Conservation (phyloP, 2,113 vertebrate genomes). For the Antechinus stuartii region DNA sequence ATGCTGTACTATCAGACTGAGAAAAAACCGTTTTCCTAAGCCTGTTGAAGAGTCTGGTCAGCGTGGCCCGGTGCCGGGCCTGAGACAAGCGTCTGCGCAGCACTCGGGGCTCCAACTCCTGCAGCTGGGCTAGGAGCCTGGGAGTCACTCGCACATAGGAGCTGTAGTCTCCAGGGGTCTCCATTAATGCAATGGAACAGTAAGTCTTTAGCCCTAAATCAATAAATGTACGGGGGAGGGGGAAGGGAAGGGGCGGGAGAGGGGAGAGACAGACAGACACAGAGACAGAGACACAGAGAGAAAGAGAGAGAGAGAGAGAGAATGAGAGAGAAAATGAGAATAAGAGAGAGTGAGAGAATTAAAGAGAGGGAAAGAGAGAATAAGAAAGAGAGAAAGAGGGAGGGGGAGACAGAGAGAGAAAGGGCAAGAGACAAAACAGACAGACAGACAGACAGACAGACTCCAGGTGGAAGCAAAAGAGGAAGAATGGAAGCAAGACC, state of each 20-base stretch:
- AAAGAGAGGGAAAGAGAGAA: not conserved
- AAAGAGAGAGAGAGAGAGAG: not conserved
- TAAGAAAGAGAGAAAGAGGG: not conserved
- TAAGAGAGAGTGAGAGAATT: not conserved
- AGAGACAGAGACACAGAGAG: not conserved
- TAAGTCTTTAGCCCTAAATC: not conserved
- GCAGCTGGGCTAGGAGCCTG: not conserved
- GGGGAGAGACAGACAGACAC: not conserved
- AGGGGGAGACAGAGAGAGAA: not conserved
- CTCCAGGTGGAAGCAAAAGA: not conserved
- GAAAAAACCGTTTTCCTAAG: slow-evolving; percentile 81
- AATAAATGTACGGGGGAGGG: not conserved
- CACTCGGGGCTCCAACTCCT: slow-evolving; percentile 62
- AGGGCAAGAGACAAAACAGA: not conserved
- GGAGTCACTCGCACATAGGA: not conserved
- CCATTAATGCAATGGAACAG: slow-evolving; percentile 80
- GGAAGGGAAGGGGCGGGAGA: not conserved
- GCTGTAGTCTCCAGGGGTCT: slow-evolving; percentile 61
- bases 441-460: not conserved
- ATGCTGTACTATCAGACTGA: slow-evolving; percentile 77
- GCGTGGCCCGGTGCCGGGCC: slow-evolving; percentile 79
- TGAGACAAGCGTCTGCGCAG: slow-evolving; percentile 79
- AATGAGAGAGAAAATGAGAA: too few species aligned
- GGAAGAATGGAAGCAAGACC: not conserved
- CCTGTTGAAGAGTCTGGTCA: slow-evolving; percentile 81